These are phyloP conservation scores for Semicossyphus pulcher DNA, from an alignment of 2,113 vertebrate genomes.

Conservation along the genomic window DNA sequence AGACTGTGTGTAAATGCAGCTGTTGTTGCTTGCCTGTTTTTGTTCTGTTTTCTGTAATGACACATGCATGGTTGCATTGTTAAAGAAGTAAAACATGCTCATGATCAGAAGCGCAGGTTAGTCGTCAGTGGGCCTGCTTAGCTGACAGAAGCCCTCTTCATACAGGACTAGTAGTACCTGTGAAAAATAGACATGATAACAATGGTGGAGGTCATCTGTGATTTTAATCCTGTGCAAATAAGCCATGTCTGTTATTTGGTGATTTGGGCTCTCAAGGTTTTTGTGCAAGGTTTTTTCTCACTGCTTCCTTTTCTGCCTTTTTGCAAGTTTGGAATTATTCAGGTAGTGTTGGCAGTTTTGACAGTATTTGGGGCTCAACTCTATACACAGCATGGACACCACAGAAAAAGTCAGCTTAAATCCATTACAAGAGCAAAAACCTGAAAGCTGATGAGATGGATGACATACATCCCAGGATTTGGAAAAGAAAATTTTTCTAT, in stretches of 20 bases:
- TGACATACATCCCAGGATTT: neutral
- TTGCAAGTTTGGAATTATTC: neutral
- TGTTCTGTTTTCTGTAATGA: neutral
- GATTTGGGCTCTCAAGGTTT: no score
- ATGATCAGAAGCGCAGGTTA: neutral
- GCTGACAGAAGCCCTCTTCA: no score
- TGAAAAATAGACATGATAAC: no score
- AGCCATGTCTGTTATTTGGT: no score
- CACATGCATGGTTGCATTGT: neutral
- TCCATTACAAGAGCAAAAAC: neutral
- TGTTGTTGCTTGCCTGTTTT: neutral
- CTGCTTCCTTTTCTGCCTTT: neutral
- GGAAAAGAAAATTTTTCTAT: neutral
- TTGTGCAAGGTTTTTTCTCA: no score
- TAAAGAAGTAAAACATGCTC: neutral
- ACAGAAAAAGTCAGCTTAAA: neutral
- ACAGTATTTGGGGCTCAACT: neutral
- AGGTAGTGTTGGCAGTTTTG: neutral
- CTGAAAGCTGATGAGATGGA: neutral
- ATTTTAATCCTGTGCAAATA: no score
- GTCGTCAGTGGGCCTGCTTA: slow-evolving; percentile 12
- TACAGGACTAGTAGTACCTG: no score
- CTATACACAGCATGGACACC: neutral
- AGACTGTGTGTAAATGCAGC: slow-evolving; percentile 12
- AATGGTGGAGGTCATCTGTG: no score